These are phyloP conservation scores for Phainopepla nitens DNA, from an alignment of 2,113 vertebrate species.

Conservation along the genomic window DNA sequence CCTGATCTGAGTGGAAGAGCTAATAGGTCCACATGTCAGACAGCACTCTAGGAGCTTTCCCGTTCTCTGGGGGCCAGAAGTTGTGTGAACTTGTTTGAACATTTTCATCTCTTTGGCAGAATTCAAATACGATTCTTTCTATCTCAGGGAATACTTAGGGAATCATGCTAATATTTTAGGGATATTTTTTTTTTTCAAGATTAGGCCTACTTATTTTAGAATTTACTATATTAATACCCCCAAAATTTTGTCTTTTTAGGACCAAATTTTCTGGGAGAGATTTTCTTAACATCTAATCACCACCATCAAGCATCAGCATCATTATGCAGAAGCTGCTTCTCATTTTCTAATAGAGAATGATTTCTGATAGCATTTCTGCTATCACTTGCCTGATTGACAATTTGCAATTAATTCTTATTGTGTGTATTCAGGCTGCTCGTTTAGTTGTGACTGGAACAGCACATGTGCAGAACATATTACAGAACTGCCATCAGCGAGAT, in stretches of 20 bases:
- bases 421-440: not conserved
- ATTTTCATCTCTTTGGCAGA: not conserved
- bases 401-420: constrained; percentile 30
- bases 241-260: not conserved
- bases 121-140: not conserved
- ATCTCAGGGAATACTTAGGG: not conserved
- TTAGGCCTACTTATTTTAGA: not conserved
- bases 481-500: not conserved
- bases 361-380: not conserved
- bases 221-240: not conserved
- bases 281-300: not conserved
- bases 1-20: not conserved
- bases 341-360: not conserved
- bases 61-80: not conserved
- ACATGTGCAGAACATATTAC: not conserved
- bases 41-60: not conserved
- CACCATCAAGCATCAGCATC: not conserved
- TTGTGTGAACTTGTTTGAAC: not conserved
- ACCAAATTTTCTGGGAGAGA: not conserved
- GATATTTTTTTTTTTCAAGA: not conserved
- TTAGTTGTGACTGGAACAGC: not conserved
- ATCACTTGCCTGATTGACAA: not conserved
- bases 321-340: not conserved
- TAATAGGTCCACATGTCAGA: not conserved
- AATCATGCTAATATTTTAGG: not conserved